These are phyloP conservation scores for Astyanax mexicanus DNA, from an alignment of 2,797 vertebrate species.

Conservation along the genomic window DNA sequence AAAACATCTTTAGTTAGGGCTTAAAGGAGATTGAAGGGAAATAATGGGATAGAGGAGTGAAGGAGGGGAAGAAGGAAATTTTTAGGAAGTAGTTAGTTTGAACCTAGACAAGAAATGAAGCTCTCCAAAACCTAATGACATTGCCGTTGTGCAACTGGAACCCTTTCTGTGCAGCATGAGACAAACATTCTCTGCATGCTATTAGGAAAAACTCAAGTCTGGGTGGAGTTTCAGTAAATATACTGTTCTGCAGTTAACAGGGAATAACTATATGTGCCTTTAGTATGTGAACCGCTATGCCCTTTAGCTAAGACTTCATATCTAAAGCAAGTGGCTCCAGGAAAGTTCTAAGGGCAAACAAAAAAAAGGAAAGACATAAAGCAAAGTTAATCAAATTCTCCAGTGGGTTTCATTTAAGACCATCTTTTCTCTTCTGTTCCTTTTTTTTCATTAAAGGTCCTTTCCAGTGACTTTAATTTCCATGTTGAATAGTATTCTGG, in stretches of 20 bases:
- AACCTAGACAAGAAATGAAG: not conserved
- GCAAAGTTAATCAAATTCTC: not conserved
- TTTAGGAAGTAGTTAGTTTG: too few relatives aligned
- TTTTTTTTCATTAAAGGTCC: not conserved
- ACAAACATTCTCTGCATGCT: not conserved
- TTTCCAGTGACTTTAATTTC: slow-evolving; percentile 10
- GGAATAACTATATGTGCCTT: not conserved
- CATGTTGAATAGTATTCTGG: not conserved
- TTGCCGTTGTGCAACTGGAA: not conserved
- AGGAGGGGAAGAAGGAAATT: too few relatives aligned
- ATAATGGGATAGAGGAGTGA: too few relatives aligned
- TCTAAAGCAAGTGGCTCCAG: not conserved
- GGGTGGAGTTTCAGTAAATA: not conserved
- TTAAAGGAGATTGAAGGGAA: too few relatives aligned
- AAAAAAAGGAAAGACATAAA: not conserved
- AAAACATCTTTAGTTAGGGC: too few relatives aligned
- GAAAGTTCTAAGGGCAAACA: not conserved
- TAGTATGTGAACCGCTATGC: not conserved
- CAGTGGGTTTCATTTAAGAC: not conserved
- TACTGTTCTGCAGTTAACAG: not conserved
- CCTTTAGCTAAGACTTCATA: not conserved
- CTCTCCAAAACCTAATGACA: not conserved
- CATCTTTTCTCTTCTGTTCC: not conserved
- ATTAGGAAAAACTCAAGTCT: not conserved
- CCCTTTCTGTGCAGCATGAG: not conserved